Evolutionary conservation across 2,113 vertebrate genomes (phyloP).

Genomic region (Electrona antarctica): DNA sequence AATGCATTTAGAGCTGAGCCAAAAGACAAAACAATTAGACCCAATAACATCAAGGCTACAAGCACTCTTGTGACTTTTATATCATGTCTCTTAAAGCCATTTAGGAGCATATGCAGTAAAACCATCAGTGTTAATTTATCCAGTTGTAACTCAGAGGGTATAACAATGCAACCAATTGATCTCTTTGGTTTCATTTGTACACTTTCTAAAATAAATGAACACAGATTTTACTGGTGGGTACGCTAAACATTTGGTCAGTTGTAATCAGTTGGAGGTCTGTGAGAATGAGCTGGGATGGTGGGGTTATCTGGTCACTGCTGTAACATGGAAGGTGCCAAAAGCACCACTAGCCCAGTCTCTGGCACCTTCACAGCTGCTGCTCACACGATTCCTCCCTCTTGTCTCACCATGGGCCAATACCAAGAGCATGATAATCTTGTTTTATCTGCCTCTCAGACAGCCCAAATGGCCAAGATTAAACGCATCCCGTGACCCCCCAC

Average conservation of each 20-base stretch:
- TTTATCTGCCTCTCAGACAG: slow-evolving; percentile 76
- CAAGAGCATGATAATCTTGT: slow-evolving; percentile 69
- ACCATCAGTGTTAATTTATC: too few species aligned
- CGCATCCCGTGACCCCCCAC: slow-evolving; percentile 59
- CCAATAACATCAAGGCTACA: slow-evolving; percentile 59
- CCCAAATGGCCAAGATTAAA: slow-evolving; percentile 79
- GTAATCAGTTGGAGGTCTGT: slow-evolving; percentile 60
- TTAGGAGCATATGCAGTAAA: slow-evolving; percentile 49
- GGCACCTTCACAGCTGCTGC: slow-evolving; percentile 76
- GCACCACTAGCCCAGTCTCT: slow-evolving; percentile 69
- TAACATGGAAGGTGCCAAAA: slow-evolving; percentile 72
- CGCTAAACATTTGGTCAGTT: slow-evolving; percentile 74
- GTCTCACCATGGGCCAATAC: slow-evolving; percentile 56
- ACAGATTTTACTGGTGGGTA: slow-evolving; percentile 13
- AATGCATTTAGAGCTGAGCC: slow-evolving; percentile 38
- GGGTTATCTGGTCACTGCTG: slow-evolving; percentile 62
- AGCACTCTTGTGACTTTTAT: slow-evolving; percentile 55
- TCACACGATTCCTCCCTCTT: slow-evolving; percentile 60
- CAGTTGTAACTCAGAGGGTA: too few species aligned
- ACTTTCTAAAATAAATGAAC: too few species aligned
- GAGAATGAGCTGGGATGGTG: slow-evolving; percentile 48
- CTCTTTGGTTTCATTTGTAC: too few species aligned
- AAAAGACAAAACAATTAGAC: slow-evolving; percentile 46
- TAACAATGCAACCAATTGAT: too few species aligned
- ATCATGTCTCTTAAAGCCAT: slow-evolving; percentile 46